Evolutionary conservation across 2,113 vertebrate species (phyloP).

Genomic region (Cercopithecus mona): DNA sequence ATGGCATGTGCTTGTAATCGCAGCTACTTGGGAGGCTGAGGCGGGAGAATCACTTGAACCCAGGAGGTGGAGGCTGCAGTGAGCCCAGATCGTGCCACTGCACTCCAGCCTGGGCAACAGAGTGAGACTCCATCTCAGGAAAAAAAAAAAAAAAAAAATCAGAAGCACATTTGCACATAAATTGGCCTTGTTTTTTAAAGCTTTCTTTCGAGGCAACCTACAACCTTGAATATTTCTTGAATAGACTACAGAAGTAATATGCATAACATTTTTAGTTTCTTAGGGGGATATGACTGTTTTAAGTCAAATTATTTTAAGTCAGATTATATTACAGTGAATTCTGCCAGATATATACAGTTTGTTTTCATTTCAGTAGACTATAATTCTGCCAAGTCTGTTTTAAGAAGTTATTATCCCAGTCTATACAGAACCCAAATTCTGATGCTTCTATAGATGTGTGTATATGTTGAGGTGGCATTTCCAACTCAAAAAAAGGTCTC

Average conservation of each 20-base stretch:
- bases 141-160: background rate
- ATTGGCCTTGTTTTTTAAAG: background rate
- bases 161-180: slow-evolving; percentile 5
- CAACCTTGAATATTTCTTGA: background rate
- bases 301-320: slow-evolving; percentile 28
- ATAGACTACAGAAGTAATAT: background rate
- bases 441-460: background rate
- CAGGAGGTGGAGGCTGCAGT: too few species aligned
- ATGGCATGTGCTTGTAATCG: too few species aligned
- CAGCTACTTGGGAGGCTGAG: too few species aligned
- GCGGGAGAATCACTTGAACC: too few species aligned
- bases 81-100: too few species aligned
- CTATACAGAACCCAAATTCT: background rate
- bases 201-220: background rate
- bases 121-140: too few species aligned
- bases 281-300: background rate
- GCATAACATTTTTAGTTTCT: slow-evolving; percentile 4
- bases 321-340: slow-evolving; percentile 32
- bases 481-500: background rate
- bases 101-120: too few species aligned
- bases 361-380: background rate
- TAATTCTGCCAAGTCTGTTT: background rate
- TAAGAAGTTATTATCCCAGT: slow-evolving; percentile 9
- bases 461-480: background rate
- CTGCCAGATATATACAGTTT: background rate